A percentile compares a stretch with the other conserved stretches of the same genome.
Evolutionary conservation across 37 sponge, comb jelly and placozoan species (phyloP).

Genomic region (Dysidea cf. avara): DNA sequence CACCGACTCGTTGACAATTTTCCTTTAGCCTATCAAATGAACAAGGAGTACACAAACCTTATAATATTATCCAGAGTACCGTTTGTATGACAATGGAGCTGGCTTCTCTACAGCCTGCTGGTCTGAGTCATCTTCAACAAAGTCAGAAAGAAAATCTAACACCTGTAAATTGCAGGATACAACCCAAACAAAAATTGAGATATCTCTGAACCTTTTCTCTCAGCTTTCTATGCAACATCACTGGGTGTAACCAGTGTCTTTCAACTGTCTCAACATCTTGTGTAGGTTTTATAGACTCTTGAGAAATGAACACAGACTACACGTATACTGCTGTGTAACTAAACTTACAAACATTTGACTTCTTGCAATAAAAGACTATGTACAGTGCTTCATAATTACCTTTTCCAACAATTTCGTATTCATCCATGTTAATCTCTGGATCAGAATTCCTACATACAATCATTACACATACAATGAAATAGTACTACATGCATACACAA

Average conservation of each 20-base stretch:
- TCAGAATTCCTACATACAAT: neutral
- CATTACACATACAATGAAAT: too few relatives aligned
- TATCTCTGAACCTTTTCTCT: neutral
- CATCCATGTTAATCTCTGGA: neutral
- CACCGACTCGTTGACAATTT: conserved; percentile 47
- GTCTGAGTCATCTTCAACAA: conserved; percentile 35
- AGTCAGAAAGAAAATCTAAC: conserved; percentile 53
- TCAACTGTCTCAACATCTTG: neutral
- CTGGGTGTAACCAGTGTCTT: neutral
- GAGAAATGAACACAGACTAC: too few relatives aligned
- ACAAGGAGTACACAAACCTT: neutral
- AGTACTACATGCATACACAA: too few relatives aligned
- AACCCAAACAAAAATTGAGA: neutral
- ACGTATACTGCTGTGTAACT: too few relatives aligned
- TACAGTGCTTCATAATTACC: too few relatives aligned
- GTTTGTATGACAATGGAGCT: conserved; percentile 31
- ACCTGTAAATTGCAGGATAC: conserved; percentile 11
- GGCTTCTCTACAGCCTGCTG: neutral
- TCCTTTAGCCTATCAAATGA: conserved; percentile 43
- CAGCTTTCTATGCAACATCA: neutral
- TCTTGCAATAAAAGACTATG: too few relatives aligned
- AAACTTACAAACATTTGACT: too few relatives aligned
- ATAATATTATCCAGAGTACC: neutral
- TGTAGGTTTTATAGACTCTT: too few relatives aligned
- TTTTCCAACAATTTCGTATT: neutral